These are phyloP conservation scores for Oncorhynchus keta DNA, from an alignment of 2,113 vertebrate species.

Conservation along the genomic window DNA sequence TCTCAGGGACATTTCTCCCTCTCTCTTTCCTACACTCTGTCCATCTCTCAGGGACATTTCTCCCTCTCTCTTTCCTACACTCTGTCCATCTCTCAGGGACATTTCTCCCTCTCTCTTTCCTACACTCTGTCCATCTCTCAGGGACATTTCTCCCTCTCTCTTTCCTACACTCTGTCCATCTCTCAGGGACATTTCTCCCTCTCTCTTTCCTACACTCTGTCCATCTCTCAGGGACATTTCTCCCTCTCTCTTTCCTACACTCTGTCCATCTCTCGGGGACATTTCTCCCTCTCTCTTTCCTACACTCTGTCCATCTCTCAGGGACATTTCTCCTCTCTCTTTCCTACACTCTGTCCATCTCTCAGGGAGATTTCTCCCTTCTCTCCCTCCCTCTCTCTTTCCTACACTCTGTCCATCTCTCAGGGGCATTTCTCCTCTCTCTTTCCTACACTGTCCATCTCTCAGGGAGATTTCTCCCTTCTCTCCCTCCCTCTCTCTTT, in stretches of 20 bases:
- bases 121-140: too few relatives aligned
- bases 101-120: background rate
- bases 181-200: background rate
- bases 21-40: background rate
- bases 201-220: background rate
- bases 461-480: too few relatives aligned
- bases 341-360: too few relatives aligned
- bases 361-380: too few relatives aligned
- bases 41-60: too few relatives aligned
- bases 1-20: background rate
- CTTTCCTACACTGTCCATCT: background rate
- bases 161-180: background rate
- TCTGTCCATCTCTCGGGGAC: too few relatives aligned
- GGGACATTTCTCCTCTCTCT: background rate
- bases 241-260: too few relatives aligned
- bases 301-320: too few relatives aligned
- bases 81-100: too few relatives aligned
- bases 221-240: too few relatives aligned
- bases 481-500: background rate
- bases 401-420: too few relatives aligned
- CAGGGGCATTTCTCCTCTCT: background rate
- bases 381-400: background rate
- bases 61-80: background rate
- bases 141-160: background rate
- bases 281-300: background rate